phyloP scores from a whole-genome alignment of 92 coral and sea anemone species.

The Pocillopora meandrina region DNA sequence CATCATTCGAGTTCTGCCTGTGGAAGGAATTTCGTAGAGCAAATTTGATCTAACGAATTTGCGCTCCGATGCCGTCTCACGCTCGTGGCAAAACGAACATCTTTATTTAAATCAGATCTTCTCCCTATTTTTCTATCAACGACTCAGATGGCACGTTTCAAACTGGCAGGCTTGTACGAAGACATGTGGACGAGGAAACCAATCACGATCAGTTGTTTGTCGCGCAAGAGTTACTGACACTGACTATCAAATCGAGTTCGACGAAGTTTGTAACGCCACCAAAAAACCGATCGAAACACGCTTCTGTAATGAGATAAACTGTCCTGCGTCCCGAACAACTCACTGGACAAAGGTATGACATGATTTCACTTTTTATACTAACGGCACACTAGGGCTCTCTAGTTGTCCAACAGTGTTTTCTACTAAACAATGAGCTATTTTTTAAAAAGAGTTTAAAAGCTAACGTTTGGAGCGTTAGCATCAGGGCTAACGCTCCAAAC shows the following conservation, averaged over 20 bases:
- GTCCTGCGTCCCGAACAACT: conserved; percentile 59
- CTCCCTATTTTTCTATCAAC: background rate
- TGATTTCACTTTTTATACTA: background rate
- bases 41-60: no score
- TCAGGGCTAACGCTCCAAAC: no score
- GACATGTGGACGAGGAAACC: conserved; percentile 77
- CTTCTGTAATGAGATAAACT: conserved; percentile 57
- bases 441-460: no score
- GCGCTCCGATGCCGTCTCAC: no score
- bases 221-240: conserved; percentile 46
- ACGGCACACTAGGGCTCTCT: background rate
- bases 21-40: no score
- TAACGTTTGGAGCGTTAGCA: no score
- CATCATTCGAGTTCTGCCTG: no score
- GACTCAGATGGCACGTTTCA: conserved; percentile 67
- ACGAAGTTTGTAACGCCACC: conserved; percentile 23
- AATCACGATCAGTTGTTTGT: conserved; percentile 63
- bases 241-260: conserved; percentile 30
- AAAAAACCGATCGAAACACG: conserved; percentile 38
- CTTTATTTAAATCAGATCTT: background rate
- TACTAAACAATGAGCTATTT: no score
- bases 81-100: no score
- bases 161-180: conserved; percentile 71
- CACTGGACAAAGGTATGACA: conserved; percentile 67
- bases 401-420: background rate